Evolutionary conservation across 2,888 invertebrate species (phyloP).

Genomic region (Leistus spinibarbis): DNA sequence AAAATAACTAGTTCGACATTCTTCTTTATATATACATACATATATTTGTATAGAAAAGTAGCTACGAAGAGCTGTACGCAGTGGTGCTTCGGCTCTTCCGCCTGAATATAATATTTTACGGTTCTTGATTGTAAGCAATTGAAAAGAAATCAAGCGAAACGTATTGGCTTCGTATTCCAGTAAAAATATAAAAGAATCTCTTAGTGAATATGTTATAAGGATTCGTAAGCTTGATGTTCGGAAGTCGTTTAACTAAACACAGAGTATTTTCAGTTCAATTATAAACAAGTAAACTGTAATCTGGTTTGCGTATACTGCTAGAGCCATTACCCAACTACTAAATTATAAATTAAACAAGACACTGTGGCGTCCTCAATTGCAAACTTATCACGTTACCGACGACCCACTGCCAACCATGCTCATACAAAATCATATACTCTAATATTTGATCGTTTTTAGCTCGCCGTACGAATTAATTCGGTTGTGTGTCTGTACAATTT

Average conservation of each 20-base stretch:
- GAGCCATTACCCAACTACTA: background rate
- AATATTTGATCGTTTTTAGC: slow-evolving; percentile 1
- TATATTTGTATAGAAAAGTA: too few species aligned
- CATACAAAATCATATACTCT: background rate
- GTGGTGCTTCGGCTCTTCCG: too few species aligned
- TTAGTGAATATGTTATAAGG: background rate
- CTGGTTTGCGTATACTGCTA: background rate
- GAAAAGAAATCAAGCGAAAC: background rate
- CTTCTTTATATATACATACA: too few species aligned
- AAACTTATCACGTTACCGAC: background rate
- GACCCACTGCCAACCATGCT: slow-evolving; percentile 6
- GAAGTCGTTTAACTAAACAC: background rate
- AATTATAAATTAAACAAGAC: slow-evolving; percentile 6
- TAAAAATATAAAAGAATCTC: background rate
- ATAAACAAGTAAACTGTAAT: slow-evolving; percentile 1
- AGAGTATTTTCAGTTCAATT: background rate
- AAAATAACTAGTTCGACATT: too few species aligned
- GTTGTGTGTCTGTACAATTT: too few species aligned
- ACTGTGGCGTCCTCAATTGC: background rate
- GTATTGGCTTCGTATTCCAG: background rate
- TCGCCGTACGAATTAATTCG: too few species aligned
- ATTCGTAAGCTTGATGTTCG: background rate
- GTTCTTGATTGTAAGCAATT: too few species aligned
- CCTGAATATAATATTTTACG: too few species aligned
- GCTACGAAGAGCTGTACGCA: too few species aligned